Evolutionary conservation across 2,888 invertebrate species (phyloP).

Genomic region (Agrotis puta): DNA sequence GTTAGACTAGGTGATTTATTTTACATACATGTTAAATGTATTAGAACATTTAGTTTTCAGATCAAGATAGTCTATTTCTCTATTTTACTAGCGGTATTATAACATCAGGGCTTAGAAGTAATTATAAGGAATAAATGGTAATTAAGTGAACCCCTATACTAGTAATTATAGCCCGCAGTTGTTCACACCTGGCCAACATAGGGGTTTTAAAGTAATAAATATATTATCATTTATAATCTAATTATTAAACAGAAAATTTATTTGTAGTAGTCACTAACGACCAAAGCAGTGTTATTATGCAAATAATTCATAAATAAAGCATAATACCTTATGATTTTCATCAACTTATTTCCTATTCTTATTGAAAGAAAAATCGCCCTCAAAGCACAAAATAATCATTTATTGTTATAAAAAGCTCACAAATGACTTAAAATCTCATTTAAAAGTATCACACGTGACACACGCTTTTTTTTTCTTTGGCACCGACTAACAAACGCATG

Average conservation of each 20-base stretch:
- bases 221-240: neutral
- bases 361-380: no score
- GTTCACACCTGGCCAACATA: neutral
- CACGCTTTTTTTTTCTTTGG: conserved; percentile 12
- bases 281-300: no score
- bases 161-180: conserved; percentile 14
- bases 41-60: neutral
- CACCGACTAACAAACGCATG: conserved; percentile 11
- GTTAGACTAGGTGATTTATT: neutral
- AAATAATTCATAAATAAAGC: no score
- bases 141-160: conserved; percentile 12
- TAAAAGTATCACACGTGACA: conserved; percentile 25
- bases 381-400: neutral
- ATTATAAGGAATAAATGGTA: conserved; percentile 22
- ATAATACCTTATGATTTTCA: no score
- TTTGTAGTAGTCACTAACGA: no score
- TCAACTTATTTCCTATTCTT: no score
- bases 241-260: neutral
- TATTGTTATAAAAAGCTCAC: neutral
- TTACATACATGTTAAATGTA: neutral
- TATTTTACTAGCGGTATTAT: neutral
- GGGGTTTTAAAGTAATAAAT: neutral
- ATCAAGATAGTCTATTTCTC: neutral
- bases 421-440: conserved; percentile 12
- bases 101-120: neutral